Conservation (phyloP, 2,888 invertebrate genomes). For the Esperia sulphurella region DNA sequence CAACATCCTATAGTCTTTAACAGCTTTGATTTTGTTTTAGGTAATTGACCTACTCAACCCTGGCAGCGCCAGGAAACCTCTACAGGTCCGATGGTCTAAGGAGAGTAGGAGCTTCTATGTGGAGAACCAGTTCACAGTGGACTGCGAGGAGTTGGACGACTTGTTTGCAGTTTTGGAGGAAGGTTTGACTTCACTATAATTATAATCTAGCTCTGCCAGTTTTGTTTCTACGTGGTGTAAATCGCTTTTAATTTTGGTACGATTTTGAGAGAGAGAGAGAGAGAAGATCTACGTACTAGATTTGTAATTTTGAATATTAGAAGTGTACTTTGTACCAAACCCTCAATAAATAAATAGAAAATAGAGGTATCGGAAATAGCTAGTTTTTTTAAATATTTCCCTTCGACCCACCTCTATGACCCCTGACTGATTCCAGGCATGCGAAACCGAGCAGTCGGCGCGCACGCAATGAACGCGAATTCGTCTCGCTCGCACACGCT, state of each 20-base stretch:
- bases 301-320: no score
- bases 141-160: slow-evolving; percentile 95
- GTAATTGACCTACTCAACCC: slow-evolving; percentile 96
- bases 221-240: no score
- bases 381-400: no score
- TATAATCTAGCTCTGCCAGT: neutral
- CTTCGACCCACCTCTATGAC: neutral
- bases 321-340: no score
- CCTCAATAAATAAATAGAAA: no score
- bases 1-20: no score
- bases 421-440: slow-evolving; percentile 80
- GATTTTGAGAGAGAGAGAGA: no score
- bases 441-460: slow-evolving; percentile 92
- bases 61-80: slow-evolving; percentile 87
- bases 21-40: no score
- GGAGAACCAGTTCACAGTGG: slow-evolving; percentile 96
- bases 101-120: slow-evolving; percentile 96
- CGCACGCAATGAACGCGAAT: slow-evolving; percentile 95
- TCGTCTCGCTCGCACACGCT: slow-evolving; percentile 96
- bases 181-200: slow-evolving; percentile 74
- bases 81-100: slow-evolving; percentile 96
- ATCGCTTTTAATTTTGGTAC: no score
- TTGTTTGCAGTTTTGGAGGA: slow-evolving; percentile 95
- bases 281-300: no score
- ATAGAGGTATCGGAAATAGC: no score